A percentile compares a stretch with the other conserved stretches of the same genome.
These are phyloP conservation scores for Balaenoptera acutorostrata DNA, from an alignment of 2,113 vertebrate species.

Conservation along the genomic window DNA sequence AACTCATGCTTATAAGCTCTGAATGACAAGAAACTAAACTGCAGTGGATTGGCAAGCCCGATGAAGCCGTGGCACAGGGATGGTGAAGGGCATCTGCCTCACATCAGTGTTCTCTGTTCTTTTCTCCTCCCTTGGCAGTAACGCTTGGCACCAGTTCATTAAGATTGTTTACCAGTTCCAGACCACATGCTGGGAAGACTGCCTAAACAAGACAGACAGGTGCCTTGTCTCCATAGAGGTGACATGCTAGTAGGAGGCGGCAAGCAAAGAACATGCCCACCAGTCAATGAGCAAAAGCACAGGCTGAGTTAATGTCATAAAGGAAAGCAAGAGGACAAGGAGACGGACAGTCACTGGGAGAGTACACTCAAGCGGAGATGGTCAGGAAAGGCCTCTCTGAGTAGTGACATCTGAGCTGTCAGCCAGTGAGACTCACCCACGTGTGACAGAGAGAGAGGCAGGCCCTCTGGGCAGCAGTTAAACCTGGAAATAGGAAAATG, in stretches of 20 bases:
- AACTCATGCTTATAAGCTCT: background rate
- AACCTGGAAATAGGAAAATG: background rate
- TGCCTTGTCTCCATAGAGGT: background rate
- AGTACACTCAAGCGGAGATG: background rate
- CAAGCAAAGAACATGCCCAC: background rate
- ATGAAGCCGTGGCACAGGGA: background rate
- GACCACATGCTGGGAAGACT: background rate
- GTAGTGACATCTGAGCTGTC: background rate
- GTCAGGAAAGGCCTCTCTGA: background rate
- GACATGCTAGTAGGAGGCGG: background rate
- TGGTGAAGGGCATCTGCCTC: background rate
- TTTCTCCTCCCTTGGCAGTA: background rate
- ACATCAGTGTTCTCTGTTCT: background rate
- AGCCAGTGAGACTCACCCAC: background rate
- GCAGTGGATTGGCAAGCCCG: background rate
- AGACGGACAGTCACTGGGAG: background rate
- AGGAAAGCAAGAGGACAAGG: background rate
- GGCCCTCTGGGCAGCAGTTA: background rate
- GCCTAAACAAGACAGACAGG: background rate
- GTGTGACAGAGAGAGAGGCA: background rate
- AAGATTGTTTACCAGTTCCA: background rate
- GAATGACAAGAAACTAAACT: background rate
- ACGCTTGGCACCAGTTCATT: background rate
- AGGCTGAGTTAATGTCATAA: background rate
- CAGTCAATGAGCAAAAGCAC: background rate